Conservation (phyloP, 2,888 invertebrate genomes). For the Leptopterna dolabrata region DNA sequence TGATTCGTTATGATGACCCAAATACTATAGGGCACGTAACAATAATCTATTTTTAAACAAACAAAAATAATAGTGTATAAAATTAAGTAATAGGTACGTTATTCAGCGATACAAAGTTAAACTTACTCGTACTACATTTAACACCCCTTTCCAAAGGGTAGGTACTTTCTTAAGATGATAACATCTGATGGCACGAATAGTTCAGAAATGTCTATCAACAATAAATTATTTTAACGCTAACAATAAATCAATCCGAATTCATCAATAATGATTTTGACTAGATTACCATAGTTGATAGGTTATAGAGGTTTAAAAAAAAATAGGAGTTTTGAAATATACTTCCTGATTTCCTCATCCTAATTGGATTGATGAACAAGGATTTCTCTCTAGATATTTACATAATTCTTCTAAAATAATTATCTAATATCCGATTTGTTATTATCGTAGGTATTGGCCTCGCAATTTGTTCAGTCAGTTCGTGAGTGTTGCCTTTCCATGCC, state of each 20-base stretch:
- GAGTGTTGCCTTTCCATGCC: slow-evolving; percentile 41
- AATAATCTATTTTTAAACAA: background rate
- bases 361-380: background rate
- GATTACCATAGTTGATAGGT: background rate
- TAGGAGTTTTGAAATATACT: background rate
- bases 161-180: background rate
- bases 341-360: background rate
- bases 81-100: background rate
- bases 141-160: background rate
- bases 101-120: background rate
- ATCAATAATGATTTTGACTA: background rate
- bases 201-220: background rate
- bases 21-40: background rate
- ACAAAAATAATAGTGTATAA: background rate
- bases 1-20: background rate
- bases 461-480: background rate
- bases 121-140: too few relatives aligned
- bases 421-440: background rate
- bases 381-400: background rate
- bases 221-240: background rate
- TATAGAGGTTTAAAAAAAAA: background rate
- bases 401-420: background rate
- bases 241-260: background rate
- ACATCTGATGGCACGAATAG: background rate
- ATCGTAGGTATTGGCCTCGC: background rate